Evolutionary conservation across 2,113 vertebrate genomes (phyloP).

Genomic region (Meleagris gallopavo): DNA sequence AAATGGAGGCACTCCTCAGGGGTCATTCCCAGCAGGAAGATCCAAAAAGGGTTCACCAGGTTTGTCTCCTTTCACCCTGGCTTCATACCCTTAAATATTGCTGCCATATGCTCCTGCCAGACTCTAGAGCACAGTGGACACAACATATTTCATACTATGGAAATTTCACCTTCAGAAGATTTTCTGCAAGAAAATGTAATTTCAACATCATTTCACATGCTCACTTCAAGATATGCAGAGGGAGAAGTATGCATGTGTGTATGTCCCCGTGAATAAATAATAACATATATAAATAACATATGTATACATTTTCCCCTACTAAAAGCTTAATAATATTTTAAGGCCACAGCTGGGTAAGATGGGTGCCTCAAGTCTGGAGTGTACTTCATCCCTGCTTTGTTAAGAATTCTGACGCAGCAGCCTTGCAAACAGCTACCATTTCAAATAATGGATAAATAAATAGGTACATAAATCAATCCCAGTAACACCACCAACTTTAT

Average conservation of each 20-base stretch:
- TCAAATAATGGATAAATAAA: background rate
- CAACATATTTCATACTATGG: background rate
- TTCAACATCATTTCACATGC: background rate
- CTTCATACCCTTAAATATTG: background rate
- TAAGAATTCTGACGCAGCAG: background rate
- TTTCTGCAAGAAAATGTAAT: background rate
- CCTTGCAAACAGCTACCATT: background rate
- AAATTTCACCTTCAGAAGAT: background rate
- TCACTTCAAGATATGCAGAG: background rate
- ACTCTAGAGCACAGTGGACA: accelerated
- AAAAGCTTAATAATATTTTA: background rate
- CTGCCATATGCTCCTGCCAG: background rate
- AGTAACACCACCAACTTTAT: background rate
- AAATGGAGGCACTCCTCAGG: background rate
- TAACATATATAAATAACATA: background rate
- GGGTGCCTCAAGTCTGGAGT: background rate
- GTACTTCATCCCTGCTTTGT: background rate
- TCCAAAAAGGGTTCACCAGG: background rate
- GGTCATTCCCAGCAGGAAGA: background rate
- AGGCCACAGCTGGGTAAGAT: background rate
- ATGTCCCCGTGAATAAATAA: background rate
- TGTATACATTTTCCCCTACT: background rate
- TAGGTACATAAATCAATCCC: background rate
- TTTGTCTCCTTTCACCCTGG: background rate
- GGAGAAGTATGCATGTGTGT: background rate